Evolutionary conservation across 2,797 vertebrate genomes (phyloP), one percentile per base, ranked within the genome.

Genomic region (Nyctalus aviator): DNA sequence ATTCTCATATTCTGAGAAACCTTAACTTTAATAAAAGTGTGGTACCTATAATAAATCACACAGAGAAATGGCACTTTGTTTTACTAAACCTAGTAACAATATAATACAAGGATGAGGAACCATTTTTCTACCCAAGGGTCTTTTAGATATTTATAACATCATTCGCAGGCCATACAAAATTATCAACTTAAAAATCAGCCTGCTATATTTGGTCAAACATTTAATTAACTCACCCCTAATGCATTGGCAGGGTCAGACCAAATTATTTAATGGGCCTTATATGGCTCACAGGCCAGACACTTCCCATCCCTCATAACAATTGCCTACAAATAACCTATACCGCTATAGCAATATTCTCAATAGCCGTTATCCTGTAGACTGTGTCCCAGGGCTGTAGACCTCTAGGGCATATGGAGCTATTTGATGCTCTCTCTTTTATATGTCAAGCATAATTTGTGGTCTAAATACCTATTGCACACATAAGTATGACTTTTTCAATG

Each of bases 1-100:
- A 25, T 84, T 88, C 59, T 89, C 72, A 41, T 57, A 79, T 86
- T 88, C 50, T 69, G 87, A 84, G 50, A 76, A 64, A 44, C 8
- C 5, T 59, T 59, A 27, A 72, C 53, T 37, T 87, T 55, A 76
- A 66, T 84, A 64, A 71, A 50, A 69, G 44, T 0, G 3, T 23
- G 12, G 35, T 77, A 77, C 21, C 18, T 17, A 5, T 83, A 85
- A 91, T 44, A 92, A 71, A 62, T 90, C 35, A 46, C 27, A 46
- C 44, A 37, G 66, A 85, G 20, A 92, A 88, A 84, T 50, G 32
- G 15, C 9, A 30, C 12, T 57, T 84, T 2, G 21, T 21, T 57
- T 75, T 66, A 18, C 14, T 78, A 77, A 73, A 85, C 64, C 37
- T 77, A 88, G 44, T 59, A 17, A 30, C 55, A 55, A 73, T 21